Evolutionary conservation across 2,113 vertebrate genomes (phyloP), one percentile per base, ranked within the genome.

Genomic region (Lycocorax pyrrhopterus): DNA sequence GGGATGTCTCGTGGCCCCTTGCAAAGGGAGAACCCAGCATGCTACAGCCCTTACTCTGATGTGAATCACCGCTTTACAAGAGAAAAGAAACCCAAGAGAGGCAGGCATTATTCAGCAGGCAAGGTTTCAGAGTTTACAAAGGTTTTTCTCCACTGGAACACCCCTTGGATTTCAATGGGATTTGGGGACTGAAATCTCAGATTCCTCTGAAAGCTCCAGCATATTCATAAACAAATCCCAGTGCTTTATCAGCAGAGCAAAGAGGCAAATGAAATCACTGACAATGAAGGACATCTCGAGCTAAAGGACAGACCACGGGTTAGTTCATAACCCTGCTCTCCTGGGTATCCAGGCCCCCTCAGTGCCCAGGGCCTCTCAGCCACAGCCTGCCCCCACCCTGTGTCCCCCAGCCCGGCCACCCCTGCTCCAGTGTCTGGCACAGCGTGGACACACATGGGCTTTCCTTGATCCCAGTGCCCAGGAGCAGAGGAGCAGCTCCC

Each of bases 31-130:
- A 76, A 35, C 25, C 17, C 33, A 47, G 17, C 26, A 44, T 0
- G 1, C 21, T 13, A 37, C 35, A 59, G 8, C 46, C 17, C 32
- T 41, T 14, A 12, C 52, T 71, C 20, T 39, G 13, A 69, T 32
- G 10, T 33, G 18, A 10, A 12, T 5, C 25, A 10, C 7, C 33
- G 29, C 30, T 41, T n/a, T 1, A 0, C 9, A 51, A 37, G 12
- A 13, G n/a, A 35, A 62, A 33, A 80, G 39, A 75, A 84, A 39
- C 13, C 33, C 7, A 9, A 14, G 16, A 49, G 18, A 84, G 25
- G 49, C 25, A 22, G 44, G 32, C 53, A 53, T 72, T 56, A 60
- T 6, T 64, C 63, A 87, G 59, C 46, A 89, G 53, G 33, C 37
- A 64, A 6, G 5, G 26, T 25, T 79, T 76, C 26, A 77, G 35